A percentile compares a stretch with the other conserved stretches of the same genome.
These are phyloP conservation scores for Strix uralensis DNA, from an alignment of 2,113 vertebrate species.

Conservation along the genomic window DNA sequence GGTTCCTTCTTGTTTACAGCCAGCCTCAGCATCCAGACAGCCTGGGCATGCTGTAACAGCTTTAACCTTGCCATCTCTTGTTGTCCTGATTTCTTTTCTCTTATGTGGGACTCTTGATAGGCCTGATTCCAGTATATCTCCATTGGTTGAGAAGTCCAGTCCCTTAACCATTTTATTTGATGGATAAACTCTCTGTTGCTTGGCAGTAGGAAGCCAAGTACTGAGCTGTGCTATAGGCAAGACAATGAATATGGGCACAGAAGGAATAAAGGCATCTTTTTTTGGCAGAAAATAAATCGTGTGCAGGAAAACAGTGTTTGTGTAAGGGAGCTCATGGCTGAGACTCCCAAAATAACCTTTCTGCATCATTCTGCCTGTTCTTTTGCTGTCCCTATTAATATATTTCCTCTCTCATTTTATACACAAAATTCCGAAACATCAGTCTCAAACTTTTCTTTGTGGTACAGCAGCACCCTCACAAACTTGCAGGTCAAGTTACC, in stretches of 20 bases:
- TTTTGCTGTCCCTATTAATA: not conserved
- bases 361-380: not conserved
- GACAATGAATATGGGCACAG: not conserved
- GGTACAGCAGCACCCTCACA: not conserved
- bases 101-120: not conserved
- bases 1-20: conserved; percentile 15
- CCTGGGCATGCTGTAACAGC: not conserved
- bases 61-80: not conserved
- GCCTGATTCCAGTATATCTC: not conserved
- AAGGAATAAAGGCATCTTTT: not conserved
- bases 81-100: not conserved
- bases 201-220: not conserved
- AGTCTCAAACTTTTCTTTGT: not conserved
- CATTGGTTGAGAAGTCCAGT: not conserved
- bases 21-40: not conserved
- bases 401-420: not conserved
- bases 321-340: not conserved
- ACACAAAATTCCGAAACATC: not conserved
- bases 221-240: not conserved
- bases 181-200: not conserved
- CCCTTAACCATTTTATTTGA: not conserved
- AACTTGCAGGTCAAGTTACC: not conserved
- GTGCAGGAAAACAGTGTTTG: not conserved
- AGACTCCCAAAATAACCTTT: not conserved
- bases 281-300: not conserved